phyloP scores from a whole-genome alignment of 92 coral and sea anemone genomes.

The Chrysogorgia sp. region DNA sequence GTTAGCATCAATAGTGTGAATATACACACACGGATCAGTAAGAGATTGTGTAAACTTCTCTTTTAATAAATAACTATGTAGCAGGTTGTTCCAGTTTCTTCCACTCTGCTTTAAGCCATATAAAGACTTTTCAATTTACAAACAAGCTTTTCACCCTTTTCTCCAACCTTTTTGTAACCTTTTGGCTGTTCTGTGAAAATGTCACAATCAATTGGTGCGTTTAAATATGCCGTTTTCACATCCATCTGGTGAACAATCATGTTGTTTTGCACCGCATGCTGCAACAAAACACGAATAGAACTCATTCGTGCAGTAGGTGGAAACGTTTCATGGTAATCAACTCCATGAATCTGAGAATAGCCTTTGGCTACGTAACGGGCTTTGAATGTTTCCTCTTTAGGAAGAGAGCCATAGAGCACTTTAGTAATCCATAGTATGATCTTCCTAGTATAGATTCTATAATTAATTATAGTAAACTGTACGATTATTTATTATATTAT shows the following conservation, averaged over 20 bases:
- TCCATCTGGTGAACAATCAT: conserved; percentile 58
- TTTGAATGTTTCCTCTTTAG: conserved; percentile 49
- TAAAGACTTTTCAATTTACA: conserved; percentile 60
- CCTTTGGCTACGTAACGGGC: conserved; percentile 63
- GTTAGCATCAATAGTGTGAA: not conserved
- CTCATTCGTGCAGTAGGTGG: conserved; percentile 59
- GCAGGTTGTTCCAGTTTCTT: conserved; percentile 62
- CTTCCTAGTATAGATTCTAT: no score
- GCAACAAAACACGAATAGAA: conserved; percentile 54
- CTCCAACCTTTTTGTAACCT: conserved; percentile 36
- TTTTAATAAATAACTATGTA: conserved; percentile 44
- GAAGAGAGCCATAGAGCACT: no score
- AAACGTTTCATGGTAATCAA: conserved; percentile 62
- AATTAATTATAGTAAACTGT: no score
- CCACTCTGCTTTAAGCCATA: conserved; percentile 67
- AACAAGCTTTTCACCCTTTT: conserved; percentile 61
- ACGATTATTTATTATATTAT: no score
- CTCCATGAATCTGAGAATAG: conserved; percentile 44
- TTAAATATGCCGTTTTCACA: conserved; percentile 49
- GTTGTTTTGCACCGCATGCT: conserved; percentile 46
- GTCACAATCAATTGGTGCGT: conserved; percentile 52
- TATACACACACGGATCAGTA: conserved; percentile 48
- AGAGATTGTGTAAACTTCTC: conserved; percentile 18
- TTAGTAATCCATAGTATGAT: no score
- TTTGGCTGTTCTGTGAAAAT: conserved; percentile 54